Evolutionary conservation across 2,888 invertebrate species (phyloP), one percentile per base, ranked within the genome.

Genomic region (Synanthedon vespiformis): DNA sequence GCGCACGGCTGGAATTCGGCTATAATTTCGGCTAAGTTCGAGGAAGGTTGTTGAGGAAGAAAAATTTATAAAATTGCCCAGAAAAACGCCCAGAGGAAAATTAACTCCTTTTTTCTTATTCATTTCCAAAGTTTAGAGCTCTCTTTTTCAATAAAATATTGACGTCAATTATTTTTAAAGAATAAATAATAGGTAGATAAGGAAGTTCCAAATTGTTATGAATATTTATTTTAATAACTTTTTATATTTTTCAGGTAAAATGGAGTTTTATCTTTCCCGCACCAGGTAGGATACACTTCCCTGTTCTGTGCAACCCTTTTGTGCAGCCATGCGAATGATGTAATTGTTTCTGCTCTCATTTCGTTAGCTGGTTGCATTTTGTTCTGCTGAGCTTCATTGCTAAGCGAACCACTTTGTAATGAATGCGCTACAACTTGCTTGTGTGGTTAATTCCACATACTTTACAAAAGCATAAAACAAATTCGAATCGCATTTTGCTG

Each of bases 261-360:
- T n/a, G 44, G 14, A 12, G 13, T 44, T 44, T 6, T 13, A 13
- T n/a, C 44, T n/a, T 14, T 44, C 6, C 14, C 44, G 4, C 13
- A 5, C 10, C 44, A 44, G 44, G 44, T 44, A 44, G 44, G 44
- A 12, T 41, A 41, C n/a, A 44, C n/a, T 34, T 8, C 10, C 34
- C 44, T 13, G 44, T 12, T 14, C 44, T 44, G 3, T 44, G n/a
- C 13, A 13, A 44, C 12, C 10, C 44, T 44, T 44, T 44, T 44
- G 44, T 51, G 55, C 55, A 44, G 55, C 55, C 55, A 40, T 51
- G 53, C 53, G 55, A 55, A 53, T 51, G 51, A 44, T 44, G 44
- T 44, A 44, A 44, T 44, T 44, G 44, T 44, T 44, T 44, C 44
- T 44, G 14, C 44, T 44, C 44, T 44, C 44, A 12, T 44, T 14